Percentiles rank a stretch among this genome's conserved stretches.
These are phyloP conservation scores for Hirtodrosophila cameraria DNA, from an alignment of 2,888 invertebrate genomes.

Conservation along the genomic window DNA sequence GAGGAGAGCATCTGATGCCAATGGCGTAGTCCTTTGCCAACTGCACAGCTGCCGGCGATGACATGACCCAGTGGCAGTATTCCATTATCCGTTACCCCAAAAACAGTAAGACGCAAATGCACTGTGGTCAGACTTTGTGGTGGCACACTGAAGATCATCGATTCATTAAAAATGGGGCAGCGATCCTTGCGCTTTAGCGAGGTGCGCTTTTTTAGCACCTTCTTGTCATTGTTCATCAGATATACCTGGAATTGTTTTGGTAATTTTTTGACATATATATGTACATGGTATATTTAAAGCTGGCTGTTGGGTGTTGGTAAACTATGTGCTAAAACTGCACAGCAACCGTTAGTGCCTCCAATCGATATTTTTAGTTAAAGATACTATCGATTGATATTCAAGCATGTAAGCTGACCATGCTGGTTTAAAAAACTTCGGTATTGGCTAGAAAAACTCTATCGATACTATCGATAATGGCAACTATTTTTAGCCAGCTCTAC, in stretches of 20 bases:
- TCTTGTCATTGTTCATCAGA: constrained; percentile 91
- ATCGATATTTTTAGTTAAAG: no score
- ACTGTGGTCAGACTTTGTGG: constrained; percentile 89
- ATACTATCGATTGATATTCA: no score
- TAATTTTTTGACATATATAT: no score
- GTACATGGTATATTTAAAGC: no score
- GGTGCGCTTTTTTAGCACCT: constrained; percentile 92
- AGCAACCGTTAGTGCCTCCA: no score
- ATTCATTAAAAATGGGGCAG: constrained; percentile 92
- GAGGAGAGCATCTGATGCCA: constrained; percentile 94
- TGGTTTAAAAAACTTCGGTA: no score
- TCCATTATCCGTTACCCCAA: constrained; percentile 81
- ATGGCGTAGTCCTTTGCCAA: constrained; percentile 89
- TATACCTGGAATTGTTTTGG: constrained; percentile 86
- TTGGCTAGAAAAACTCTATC: no score
- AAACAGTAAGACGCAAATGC: constrained; percentile 89
- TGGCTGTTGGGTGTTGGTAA: no score
- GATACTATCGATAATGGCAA: no score
- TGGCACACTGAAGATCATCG: constrained; percentile 93
- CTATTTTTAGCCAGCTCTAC: no score
- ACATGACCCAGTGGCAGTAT: constrained; percentile 91
- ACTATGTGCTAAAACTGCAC: no score
- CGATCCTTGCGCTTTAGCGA: constrained; percentile 90
- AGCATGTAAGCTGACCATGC: no score
- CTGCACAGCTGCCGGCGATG: constrained; percentile 90